These are phyloP conservation scores for Patella depressa DNA, from an alignment of 2,888 invertebrate genomes.

Conservation along the genomic window DNA sequence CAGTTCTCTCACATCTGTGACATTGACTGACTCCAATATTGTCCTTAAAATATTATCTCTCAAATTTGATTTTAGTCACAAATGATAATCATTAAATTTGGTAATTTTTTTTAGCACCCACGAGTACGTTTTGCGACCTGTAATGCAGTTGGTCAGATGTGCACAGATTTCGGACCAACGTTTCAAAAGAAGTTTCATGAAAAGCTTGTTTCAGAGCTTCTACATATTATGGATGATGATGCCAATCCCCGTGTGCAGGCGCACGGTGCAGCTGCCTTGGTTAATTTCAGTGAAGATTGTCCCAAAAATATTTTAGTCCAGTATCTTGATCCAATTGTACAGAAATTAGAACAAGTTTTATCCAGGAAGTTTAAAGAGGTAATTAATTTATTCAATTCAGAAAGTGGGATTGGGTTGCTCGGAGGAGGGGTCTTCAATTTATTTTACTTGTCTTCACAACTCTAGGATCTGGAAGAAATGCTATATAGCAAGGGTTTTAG, in stretches of 20 bases:
- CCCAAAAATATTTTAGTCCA: slow-evolving; percentile 92
- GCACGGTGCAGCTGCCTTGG: slow-evolving; percentile 92
- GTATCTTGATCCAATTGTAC: slow-evolving; percentile 92
- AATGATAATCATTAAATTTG: not conserved
- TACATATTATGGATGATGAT: slow-evolving; percentile 90
- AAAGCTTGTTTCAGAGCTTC: slow-evolving; percentile 89
- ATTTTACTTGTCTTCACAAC: not conserved
- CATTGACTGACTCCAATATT: no score
- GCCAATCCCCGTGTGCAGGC: slow-evolving; percentile 94
- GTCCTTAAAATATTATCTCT: not conserved
- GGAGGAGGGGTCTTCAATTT: no score
- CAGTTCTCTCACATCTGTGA: no score
- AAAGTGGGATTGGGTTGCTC: not conserved
- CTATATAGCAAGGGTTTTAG: no score
- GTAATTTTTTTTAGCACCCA: slow-evolving; percentile 79
- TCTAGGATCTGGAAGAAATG: no score
- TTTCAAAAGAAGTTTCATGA: slow-evolving; percentile 99
- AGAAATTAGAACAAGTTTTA: slow-evolving; percentile 82
- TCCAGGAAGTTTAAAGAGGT: slow-evolving; percentile 93
- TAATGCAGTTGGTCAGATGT: slow-evolving; percentile 99
- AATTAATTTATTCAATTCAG: slow-evolving; percentile 27
- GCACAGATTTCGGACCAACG: slow-evolving; percentile 95
- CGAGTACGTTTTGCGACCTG: slow-evolving; percentile 97
- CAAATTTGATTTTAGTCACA: not conserved
- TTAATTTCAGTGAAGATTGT: slow-evolving; percentile 99